Conservation (phyloP, 2,797 vertebrate genomes). For the Danio tinwini region DNA sequence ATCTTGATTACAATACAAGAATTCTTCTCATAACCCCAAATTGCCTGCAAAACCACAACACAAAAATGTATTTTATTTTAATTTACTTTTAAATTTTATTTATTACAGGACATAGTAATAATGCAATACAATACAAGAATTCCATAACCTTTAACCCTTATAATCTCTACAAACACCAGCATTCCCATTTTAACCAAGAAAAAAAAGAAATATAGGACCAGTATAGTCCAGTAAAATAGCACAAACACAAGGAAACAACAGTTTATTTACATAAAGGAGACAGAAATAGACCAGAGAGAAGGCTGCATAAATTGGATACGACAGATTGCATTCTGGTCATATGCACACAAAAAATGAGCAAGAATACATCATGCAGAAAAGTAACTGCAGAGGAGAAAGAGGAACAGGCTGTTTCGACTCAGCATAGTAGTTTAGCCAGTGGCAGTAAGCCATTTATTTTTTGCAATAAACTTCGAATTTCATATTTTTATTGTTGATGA, state of each 20-base stretch:
- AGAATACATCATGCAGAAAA: not conserved
- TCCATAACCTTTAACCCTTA: no score
- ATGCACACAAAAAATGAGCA: slow-evolving; percentile 8
- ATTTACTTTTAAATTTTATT: no score
- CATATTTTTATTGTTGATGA: not conserved
- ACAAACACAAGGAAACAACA: not conserved
- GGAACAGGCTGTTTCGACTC: not conserved
- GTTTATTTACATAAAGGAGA: not conserved
- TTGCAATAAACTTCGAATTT: not conserved
- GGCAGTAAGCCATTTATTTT: not conserved
- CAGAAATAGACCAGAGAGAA: not conserved
- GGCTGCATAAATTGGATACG: not conserved
- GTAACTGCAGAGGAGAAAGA: not conserved
- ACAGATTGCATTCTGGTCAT: slow-evolving; percentile 2
- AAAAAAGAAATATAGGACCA: not conserved
- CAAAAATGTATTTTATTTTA: no score
- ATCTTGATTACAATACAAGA: not conserved
- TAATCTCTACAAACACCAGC: not conserved
- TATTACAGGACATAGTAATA: no score
- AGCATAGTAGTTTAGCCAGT: not conserved
- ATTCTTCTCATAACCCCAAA: not conserved
- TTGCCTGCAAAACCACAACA: no score
- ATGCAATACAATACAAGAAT: no score
- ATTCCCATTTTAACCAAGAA: not conserved
- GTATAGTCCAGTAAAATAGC: not conserved